Evolutionary conservation across 2,113 vertebrate genomes (phyloP), one percentile per base, ranked within the genome.

Genomic region (Nansenia antarctica): DNA sequence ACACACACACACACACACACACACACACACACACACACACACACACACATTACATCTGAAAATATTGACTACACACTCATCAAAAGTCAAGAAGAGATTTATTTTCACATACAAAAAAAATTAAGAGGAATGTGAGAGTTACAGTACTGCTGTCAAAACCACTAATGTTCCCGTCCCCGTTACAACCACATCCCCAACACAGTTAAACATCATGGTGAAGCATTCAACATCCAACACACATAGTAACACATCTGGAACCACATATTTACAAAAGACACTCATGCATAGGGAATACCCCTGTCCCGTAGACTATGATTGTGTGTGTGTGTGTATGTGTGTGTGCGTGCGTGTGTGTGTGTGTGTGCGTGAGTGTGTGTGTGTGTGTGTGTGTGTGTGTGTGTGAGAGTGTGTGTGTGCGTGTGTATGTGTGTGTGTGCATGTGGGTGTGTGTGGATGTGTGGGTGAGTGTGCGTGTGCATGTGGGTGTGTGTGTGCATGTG

Each of bases 161-260:
- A 52, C 62, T 14, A 59, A 66, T 22, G 34, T 22, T 24, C 39
- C 49, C 27, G 27, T 60, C 34, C 67, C 20, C 20, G 30, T 66
- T 61, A 65, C 52, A 70, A 76, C 61, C 18, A 70, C 29, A 74
- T 37, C 52, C 52, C 67, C 65, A 61, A 64, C 55, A 75, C 55
- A 31, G 30, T 34, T n/a, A 64, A 69, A 32, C 24, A 49, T 75
- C 11, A 55, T 54, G 42, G 53, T 62, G 70, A 53, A 60, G 66
- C 65, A 72, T 67, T 70, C 74, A 67, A 77, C 74, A 77, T 70
- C 49, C 74, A 77, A 39, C 49, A 45, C 49, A 45, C 55, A 66
- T 62, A 58, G 67, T 65, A 34, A 42, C 15, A 64, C 67, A 65
- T 60, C 35, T 60, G 18, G 47, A 76, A 76, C 45, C 55, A 75